These are phyloP conservation scores for Platerodrilus igneus DNA, from an alignment of 2,888 invertebrate genomes.

Conservation along the genomic window DNA sequence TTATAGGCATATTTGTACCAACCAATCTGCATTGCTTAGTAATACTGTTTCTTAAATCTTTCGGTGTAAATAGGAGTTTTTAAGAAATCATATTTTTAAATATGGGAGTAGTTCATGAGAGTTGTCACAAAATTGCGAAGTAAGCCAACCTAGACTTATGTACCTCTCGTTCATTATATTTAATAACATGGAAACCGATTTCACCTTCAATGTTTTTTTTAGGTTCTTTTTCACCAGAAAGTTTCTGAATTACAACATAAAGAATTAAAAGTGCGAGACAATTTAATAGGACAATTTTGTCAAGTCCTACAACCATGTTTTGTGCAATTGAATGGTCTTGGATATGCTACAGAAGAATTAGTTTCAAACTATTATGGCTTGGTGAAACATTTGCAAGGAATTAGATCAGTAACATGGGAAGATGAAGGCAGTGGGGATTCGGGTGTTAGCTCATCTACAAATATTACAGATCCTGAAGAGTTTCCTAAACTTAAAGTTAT, in stretches of 20 bases:
- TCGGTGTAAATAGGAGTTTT: too few relatives aligned
- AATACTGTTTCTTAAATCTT: too few relatives aligned
- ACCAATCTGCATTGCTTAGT: too few relatives aligned
- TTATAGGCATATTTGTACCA: too few relatives aligned
- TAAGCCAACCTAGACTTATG: too few relatives aligned
- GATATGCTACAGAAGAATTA: slow-evolving; percentile 54
- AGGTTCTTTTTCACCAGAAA: slow-evolving; percentile 33
- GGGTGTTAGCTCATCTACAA: slow-evolving; percentile 27
- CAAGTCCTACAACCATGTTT: slow-evolving; percentile 56
- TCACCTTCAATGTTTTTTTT: too few relatives aligned
- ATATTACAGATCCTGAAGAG: slow-evolving; percentile 7
- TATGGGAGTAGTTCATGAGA: too few relatives aligned
- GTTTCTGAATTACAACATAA: slow-evolving; percentile 30
- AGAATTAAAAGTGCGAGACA: slow-evolving; percentile 33
- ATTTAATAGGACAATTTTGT: slow-evolving; percentile 43
- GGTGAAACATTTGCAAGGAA: slow-evolving; percentile 56
- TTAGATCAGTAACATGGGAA: slow-evolving; percentile 58
- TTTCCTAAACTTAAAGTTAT: too few relatives aligned
- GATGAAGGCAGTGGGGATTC: slow-evolving; percentile 42
- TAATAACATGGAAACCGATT: too few relatives aligned
- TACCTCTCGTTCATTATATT: too few relatives aligned
- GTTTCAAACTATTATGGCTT: slow-evolving; percentile 56
- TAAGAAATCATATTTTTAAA: too few relatives aligned
- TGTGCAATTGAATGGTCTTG: slow-evolving; percentile 56
- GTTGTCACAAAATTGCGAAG: too few relatives aligned